Evolutionary conservation across 2,113 vertebrate species (phyloP), one percentile per base, ranked within the genome.

Genomic region (Rhegmatorhina hoffmannsi): DNA sequence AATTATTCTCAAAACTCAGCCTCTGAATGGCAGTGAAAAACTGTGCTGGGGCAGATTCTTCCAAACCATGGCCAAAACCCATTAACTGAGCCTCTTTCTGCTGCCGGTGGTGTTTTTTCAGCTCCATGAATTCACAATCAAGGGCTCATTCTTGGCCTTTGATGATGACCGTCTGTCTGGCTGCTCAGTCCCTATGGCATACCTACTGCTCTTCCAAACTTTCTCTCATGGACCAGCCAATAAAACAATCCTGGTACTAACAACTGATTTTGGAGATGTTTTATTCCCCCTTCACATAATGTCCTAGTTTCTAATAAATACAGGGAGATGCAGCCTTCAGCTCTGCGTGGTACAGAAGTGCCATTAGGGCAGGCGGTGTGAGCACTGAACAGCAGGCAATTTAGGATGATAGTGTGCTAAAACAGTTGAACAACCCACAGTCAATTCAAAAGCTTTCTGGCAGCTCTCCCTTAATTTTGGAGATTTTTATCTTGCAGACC

Each of bases 371-470:
- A 94, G 92, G 20, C 10, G 2, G 91, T 0, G 3, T 0, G 9
- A 91, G 77, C 9, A 1, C 67, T 12, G 62, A 95, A 80, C 78
- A 83, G 87, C 78, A 82, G 78, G 72, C 91, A 95, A 97, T 96
- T 97, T 94, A 94, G 77, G 76, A 84, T 92, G 92, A 94, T 93
- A 88, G 77, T 5, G 23, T 89, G 93, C 81, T 95, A 94, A 91
- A 96, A 91, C 76, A 91, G 84, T 25, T n/a, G 26, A 94, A 87
- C 77, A 89, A 67, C 64, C 95, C 92, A 79, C 93, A 91, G 91
- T 89, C 98, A 97, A 95, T 97, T 98, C 89, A 96, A 96, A 98
- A 97, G 96, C 97, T 97, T 97, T 98, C 94, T 96, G 95, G 92
- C 93, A 93, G 87, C 78, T 97, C 38, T 52, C 91, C 70, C 94